A percentile compares a stretch with the other conserved stretches of the same genome.
These are phyloP conservation scores for Lepidocolaptes lacrymiger DNA, from an alignment of 2,797 vertebrate genomes.

Conservation along the genomic window DNA sequence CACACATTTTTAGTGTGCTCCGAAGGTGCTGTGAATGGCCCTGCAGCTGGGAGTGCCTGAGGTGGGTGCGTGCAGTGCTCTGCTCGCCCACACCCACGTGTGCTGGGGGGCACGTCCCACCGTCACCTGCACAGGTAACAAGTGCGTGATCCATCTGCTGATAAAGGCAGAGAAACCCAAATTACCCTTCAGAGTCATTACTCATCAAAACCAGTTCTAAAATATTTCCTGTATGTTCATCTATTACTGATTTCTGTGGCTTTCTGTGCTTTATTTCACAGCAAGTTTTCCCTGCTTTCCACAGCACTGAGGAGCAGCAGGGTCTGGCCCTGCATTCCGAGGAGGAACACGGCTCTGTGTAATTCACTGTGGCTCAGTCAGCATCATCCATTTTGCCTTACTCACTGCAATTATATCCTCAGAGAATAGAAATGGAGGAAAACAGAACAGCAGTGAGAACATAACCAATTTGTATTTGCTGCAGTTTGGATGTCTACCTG, in stretches of 20 bases:
- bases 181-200: not conserved
- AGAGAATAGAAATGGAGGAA: not conserved
- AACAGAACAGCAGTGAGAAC: not conserved
- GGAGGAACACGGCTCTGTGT: not conserved
- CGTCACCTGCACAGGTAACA: not conserved
- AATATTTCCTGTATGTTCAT: not conserved
- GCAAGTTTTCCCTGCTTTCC: not conserved
- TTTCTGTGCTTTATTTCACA: not conserved
- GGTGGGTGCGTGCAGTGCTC: not conserved
- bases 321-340: not conserved
- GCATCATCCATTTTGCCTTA: constrained; percentile 22
- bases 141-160: not conserved
- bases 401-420: not conserved
- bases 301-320: not conserved
- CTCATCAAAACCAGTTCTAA: not conserved
- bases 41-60: not conserved
- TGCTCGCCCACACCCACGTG: fast-evolving
- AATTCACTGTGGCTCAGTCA: not conserved
- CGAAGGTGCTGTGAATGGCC: not conserved
- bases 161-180: not conserved
- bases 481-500: not conserved
- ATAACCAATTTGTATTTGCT: not conserved
- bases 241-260: not conserved
- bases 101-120: not conserved
- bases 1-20: not conserved